Evolutionary conservation across 2,113 vertebrate species (phyloP), one percentile per base, ranked within the genome.

Genomic region (Siphamia tubifer): DNA sequence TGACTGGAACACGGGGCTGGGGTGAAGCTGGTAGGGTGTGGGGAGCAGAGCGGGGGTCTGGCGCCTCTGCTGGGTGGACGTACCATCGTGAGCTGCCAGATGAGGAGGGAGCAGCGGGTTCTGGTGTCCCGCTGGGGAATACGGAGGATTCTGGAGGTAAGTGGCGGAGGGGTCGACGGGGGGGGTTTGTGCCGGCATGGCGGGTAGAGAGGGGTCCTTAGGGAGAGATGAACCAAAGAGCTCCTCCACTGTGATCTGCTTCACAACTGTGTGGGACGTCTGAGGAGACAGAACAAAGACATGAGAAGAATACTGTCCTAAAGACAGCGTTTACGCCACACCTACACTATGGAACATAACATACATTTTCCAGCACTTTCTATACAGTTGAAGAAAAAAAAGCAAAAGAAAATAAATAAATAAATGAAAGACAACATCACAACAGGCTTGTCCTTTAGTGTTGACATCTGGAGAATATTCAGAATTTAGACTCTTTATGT

Each of bases 191-290:
- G 70, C 79, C 13, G 93, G 77, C 83, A 91, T 79, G 77, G 0
- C 51, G 9, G 76, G 81, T 17, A 72, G 79, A 2, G 91, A 63
- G n/a, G 93, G 91, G 19, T 98, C 96, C 85, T 96, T 99, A n/a
- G 93, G 92, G 48, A 98, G 81, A 56, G 95, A 94, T 0, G 95
- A 96, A 77, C 96, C 96, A 77, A 99, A 99, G 28, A 99, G 91
- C 58, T 99, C 97, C 89, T 99, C 97, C n/a, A 99, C 95, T 2
- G 96, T 99, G 85, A 99, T 95, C 87, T 99, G 97, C 83, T 96
- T 98, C 68, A 95, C 94, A 21, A 93, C 90, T n/a, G 93, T 86
- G 13, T 91, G 92, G 76, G 93, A 84, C 30, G 80, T 89, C 96
- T 99, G 86, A 6, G 5, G 36, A 36, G n/a, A 30, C 44, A 30